Evolutionary conservation across 2,797 vertebrate species (phyloP).

Genomic region (Enteromius argenteus): DNA sequence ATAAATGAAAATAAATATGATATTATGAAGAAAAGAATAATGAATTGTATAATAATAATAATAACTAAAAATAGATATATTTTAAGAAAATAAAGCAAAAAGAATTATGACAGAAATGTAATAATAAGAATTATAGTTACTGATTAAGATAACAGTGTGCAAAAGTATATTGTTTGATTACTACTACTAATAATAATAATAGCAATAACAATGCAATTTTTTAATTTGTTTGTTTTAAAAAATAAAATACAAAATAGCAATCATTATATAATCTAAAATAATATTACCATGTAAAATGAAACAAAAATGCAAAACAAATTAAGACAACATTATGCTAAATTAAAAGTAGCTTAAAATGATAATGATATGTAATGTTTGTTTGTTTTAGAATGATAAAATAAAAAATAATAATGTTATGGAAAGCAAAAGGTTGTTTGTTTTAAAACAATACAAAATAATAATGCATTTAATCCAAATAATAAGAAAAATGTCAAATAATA

Average conservation of each 20-base stretch:
- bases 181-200: background rate
- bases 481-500: background rate
- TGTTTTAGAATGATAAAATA: background rate
- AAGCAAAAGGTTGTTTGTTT: background rate
- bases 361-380: background rate
- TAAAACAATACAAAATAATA: background rate
- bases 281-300: background rate
- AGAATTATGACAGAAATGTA: background rate
- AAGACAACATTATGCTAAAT: background rate
- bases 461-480: background rate
- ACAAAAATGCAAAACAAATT: background rate
- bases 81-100: background rate
- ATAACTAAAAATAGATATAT: background rate
- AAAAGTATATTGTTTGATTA: background rate
- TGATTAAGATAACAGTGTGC: background rate
- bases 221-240: background rate
- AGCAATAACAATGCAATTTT: background rate
- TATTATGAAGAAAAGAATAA: background rate
- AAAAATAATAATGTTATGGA: background rate
- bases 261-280: background rate
- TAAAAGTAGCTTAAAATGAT: background rate
- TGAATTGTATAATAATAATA: background rate
- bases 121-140: background rate
- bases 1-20: background rate
- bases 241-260: background rate